Conservation (phyloP, 2,888 invertebrate genomes). For the Keiferia lycopersicella region DNA sequence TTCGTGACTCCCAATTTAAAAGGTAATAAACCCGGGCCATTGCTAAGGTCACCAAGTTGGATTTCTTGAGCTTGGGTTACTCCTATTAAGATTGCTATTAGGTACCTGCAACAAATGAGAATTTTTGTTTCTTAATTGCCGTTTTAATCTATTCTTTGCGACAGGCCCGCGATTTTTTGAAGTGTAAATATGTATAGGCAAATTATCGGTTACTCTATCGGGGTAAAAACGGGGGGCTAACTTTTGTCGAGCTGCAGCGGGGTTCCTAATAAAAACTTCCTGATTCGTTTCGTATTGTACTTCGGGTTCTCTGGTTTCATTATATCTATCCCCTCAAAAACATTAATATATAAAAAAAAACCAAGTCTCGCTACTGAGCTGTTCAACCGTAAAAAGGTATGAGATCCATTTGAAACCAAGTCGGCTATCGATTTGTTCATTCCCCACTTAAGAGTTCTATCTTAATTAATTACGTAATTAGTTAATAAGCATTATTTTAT, state of each 20-base stretch:
- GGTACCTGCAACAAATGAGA: too few species aligned
- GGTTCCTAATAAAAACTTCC: slow-evolving; percentile 7
- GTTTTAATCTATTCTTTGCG: too few species aligned
- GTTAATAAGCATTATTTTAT: too few species aligned
- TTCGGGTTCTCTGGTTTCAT: background rate
- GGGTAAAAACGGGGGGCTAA: background rate
- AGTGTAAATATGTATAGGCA: slow-evolving; percentile 10
- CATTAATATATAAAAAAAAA: too few species aligned
- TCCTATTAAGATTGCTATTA: background rate
- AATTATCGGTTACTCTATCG: background rate
- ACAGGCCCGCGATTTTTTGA: background rate
- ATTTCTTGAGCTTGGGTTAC: background rate
- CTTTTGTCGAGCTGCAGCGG: background rate
- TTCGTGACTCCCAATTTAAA: background rate
- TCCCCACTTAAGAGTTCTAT: too few species aligned
- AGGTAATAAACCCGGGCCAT: background rate
- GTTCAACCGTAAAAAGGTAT: too few species aligned
- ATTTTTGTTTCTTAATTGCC: too few species aligned
- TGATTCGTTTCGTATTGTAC: background rate
- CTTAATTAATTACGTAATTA: too few species aligned
- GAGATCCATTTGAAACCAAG: too few species aligned
- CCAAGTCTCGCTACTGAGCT: too few species aligned
- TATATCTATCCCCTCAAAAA: too few species aligned
- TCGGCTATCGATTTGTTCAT: too few species aligned
- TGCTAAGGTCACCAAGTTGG: background rate